Evolutionary conservation across 2,113 vertebrate genomes (phyloP).

Genomic region (Nycticryphes semicollaris): DNA sequence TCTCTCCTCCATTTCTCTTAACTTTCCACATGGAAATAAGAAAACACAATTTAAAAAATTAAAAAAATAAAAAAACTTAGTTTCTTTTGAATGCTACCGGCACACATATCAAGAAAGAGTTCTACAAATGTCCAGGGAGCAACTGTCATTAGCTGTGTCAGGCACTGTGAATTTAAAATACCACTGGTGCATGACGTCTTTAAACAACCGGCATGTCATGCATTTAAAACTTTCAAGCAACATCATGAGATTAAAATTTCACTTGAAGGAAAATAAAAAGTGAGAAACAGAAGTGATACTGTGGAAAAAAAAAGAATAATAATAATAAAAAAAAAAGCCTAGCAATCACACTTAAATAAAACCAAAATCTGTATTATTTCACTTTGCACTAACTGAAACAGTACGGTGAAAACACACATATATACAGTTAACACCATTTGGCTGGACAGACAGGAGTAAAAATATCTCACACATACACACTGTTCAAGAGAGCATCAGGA

Average conservation of each 20-base stretch:
- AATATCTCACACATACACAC: background rate
- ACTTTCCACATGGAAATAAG: background rate
- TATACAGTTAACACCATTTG: background rate
- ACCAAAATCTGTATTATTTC: background rate
- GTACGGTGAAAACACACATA: background rate
- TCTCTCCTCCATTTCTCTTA: background rate
- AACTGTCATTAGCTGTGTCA: constrained; percentile 41
- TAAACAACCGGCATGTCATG: background rate
- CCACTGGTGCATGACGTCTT: background rate
- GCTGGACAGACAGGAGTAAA: background rate
- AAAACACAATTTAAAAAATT: background rate
- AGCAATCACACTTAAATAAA: background rate
- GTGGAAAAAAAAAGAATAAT: background rate
- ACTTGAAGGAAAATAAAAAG: background rate
- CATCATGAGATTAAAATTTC: background rate
- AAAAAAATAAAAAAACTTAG: background rate
- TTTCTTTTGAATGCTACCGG: constrained; percentile 17
- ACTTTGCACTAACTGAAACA: background rate
- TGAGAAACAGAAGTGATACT: background rate
- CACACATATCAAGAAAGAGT: constrained; percentile 41
- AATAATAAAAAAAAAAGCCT: background rate
- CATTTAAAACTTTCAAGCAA: constrained; percentile 24
- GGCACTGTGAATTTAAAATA: constrained; percentile 51
- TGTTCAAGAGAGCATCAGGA: background rate
- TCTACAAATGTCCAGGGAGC: constrained; percentile 28